These are phyloP conservation scores for Ditylenchus weischeri DNA, from an alignment of 2,888 invertebrate genomes.

Conservation along the genomic window DNA sequence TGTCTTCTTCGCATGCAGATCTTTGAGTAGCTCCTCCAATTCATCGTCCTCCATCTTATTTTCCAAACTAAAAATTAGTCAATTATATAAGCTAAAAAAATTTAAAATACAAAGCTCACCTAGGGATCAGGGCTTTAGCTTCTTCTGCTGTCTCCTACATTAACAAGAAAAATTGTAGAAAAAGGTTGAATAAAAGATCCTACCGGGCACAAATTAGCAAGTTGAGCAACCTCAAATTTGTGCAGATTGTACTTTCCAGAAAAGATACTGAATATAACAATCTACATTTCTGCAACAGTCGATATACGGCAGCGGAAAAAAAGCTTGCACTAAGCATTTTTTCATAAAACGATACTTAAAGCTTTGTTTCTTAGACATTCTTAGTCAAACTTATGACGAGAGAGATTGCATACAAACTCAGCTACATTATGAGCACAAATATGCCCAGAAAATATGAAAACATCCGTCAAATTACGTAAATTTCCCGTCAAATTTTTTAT, in stretches of 20 bases:
- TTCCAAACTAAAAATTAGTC: constrained; percentile 71
- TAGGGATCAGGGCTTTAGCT: constrained; percentile 93
- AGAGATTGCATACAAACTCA: constrained; percentile 9
- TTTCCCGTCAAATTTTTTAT: too few relatives aligned
- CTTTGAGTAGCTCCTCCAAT: constrained; percentile 88
- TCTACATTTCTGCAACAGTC: not conserved
- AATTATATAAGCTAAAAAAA: constrained; percentile 6
- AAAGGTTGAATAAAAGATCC: too few relatives aligned
- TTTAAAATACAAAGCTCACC: constrained; percentile 44
- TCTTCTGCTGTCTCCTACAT: constrained; percentile 84
- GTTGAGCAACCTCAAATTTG: constrained; percentile 93
- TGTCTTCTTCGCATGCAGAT: constrained; percentile 95
- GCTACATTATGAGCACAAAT: not conserved
- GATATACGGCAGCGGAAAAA: not conserved
- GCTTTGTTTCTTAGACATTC: constrained; percentile 6
- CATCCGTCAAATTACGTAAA: too few relatives aligned
- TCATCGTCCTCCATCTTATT: constrained; percentile 97
- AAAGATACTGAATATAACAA: constrained; percentile 30
- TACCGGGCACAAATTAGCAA: constrained; percentile 90
- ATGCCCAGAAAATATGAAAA: not conserved
- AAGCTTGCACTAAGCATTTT: too few relatives aligned
- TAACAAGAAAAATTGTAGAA: too few relatives aligned
- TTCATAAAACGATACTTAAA: too few relatives aligned
- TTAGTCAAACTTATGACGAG: constrained; percentile 1
- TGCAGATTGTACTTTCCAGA: constrained; percentile 73